These are phyloP conservation scores for Pharmacophagus antenor DNA, from an alignment of 2,888 invertebrate genomes.

Conservation along the genomic window DNA sequence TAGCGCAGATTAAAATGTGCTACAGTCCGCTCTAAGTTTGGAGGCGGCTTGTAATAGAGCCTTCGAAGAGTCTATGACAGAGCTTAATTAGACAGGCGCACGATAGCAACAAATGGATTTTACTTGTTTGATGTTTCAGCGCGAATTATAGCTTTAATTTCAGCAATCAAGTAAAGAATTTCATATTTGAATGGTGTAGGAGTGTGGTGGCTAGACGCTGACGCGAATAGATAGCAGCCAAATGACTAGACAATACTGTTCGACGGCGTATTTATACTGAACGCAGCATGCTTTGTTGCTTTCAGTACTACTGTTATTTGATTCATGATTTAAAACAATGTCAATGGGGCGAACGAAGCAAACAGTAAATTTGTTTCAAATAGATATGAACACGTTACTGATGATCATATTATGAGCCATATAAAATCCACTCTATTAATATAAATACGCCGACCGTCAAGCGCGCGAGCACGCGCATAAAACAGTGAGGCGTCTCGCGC, in stretches of 20 bases:
- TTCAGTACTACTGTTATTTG: too few species aligned
- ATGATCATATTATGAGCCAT: too few species aligned
- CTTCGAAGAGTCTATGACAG: constrained; percentile 80
- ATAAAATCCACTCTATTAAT: constrained; percentile 26
- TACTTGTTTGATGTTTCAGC: constrained; percentile 71
- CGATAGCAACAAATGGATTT: constrained; percentile 76
- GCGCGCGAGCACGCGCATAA: constrained; percentile 44
- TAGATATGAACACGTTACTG: too few species aligned
- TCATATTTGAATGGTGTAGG: constrained; percentile 48
- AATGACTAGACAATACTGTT: constrained; percentile 20
- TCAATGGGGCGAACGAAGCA: neutral
- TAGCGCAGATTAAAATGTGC: constrained; percentile 67
- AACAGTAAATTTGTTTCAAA: neutral
- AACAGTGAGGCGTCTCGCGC: constrained; percentile 67
- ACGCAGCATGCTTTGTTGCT: too few species aligned
- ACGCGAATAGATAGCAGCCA: constrained; percentile 34
- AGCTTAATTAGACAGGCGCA: constrained; percentile 80
- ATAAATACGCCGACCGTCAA: neutral
- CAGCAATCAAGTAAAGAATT: constrained; percentile 43
- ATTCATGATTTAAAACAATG: neutral
- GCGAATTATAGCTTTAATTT: constrained; percentile 58
- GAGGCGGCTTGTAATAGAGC: constrained; percentile 78
- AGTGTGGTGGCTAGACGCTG: constrained; percentile 36
- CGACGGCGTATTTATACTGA: neutral
- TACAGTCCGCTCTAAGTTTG: constrained; percentile 77